phyloP scores from a whole-genome alignment of 2,797 vertebrate genomes.

The Staurois parvus region DNA sequence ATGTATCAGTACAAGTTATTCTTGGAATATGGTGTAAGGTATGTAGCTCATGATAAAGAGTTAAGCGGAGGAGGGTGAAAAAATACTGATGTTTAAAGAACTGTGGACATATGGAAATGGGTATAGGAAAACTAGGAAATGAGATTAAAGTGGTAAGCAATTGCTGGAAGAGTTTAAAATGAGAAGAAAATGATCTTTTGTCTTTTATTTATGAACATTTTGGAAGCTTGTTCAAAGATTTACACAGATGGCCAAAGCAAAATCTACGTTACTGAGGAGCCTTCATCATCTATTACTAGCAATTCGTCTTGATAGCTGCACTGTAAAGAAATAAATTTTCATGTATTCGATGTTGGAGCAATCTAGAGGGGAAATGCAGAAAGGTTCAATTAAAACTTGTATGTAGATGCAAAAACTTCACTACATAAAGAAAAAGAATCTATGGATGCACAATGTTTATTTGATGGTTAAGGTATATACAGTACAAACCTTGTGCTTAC shows the following conservation, averaged over 20 bases:
- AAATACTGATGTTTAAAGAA: slow-evolving; percentile 21
- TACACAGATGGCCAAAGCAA: slow-evolving; percentile 18
- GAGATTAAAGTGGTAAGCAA: slow-evolving; percentile 44
- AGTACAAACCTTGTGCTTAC: neutral
- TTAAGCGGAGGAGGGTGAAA: slow-evolving; percentile 14
- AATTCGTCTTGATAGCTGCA: slow-evolving; percentile 13
- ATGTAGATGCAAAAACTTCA: neutral
- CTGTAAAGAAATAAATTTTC: slow-evolving; percentile 14
- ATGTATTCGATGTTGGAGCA: neutral
- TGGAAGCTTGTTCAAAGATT: slow-evolving; percentile 43
- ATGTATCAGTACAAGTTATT: slow-evolving; percentile 58
- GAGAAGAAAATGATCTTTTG: slow-evolving; percentile 45
- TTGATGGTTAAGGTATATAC: neutral
- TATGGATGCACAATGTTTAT: neutral
- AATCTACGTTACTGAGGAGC: slow-evolving; percentile 16
- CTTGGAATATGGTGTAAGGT: slow-evolving; percentile 46
- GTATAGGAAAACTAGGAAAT: slow-evolving; percentile 27
- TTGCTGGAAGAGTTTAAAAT: slow-evolving; percentile 30
- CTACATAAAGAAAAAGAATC: neutral
- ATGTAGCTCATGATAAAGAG: slow-evolving; percentile 24
- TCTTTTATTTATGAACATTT: slow-evolving; percentile 40
- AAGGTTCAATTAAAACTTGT: neutral
- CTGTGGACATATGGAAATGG: slow-evolving; percentile 42
- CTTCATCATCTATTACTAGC: slow-evolving; percentile 33
- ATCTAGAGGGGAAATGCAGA: neutral